Evolutionary conservation across 2,113 vertebrate genomes (phyloP).

Genomic region (Taxidea taxus): DNA sequence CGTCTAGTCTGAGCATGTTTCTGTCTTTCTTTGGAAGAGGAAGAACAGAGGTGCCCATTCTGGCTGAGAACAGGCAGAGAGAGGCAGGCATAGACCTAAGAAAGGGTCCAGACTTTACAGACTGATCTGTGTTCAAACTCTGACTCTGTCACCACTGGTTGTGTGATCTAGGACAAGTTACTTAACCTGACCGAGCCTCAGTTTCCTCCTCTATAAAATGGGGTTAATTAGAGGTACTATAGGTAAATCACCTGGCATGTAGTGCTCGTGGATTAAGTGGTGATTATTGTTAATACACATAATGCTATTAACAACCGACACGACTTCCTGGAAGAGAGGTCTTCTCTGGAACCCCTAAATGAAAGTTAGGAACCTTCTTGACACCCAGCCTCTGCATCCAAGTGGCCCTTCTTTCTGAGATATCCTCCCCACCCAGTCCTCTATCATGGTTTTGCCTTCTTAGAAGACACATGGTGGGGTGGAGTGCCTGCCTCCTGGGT

Average conservation of each 20-base stretch:
- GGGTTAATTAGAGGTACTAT: not conserved
- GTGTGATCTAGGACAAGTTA: not conserved
- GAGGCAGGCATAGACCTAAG: not conserved
- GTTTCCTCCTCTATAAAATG: not conserved
- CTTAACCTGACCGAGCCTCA: not conserved
- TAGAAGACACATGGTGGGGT: not conserved
- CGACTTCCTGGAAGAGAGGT: not conserved
- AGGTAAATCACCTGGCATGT: not conserved
- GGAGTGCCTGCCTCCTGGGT: not conserved
- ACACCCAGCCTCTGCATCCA: not conserved
- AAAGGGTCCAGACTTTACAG: not conserved
- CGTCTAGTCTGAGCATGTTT: not conserved
- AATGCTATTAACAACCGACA: not conserved
- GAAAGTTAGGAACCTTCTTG: not conserved
- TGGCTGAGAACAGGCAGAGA: not conserved
- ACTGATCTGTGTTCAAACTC: not conserved
- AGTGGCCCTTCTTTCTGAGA: not conserved
- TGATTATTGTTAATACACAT: not conserved
- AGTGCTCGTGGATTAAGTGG: not conserved
- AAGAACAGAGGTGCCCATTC: not conserved
- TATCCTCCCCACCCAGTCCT: not conserved
- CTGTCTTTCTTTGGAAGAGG: not conserved
- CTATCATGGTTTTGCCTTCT: not conserved
- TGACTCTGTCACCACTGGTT: not conserved
- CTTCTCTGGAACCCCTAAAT: not conserved